Percentiles rank a stretch among this genome's conserved stretches.
Conservation (phyloP, 2,113 vertebrate species). For the Abramis brama region DNA sequence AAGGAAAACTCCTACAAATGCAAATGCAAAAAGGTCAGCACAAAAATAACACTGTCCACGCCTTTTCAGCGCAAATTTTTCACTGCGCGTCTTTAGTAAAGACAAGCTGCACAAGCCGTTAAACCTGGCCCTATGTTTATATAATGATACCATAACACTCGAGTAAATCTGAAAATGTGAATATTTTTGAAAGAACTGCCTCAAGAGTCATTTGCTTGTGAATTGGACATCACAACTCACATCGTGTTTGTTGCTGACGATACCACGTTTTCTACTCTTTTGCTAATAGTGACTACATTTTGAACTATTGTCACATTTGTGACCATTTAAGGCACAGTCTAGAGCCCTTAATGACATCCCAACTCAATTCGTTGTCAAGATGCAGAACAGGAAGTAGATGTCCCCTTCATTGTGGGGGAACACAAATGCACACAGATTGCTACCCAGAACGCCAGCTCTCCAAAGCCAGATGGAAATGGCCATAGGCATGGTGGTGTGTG, state of each 20-base stretch:
- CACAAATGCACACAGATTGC: conserved; percentile 21
- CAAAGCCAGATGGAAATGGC: conserved; percentile 34
- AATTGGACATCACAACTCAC: neutral
- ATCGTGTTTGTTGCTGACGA: neutral
- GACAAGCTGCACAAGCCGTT: no score
- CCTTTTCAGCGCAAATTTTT: no score
- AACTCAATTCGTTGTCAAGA: conserved; percentile 21
- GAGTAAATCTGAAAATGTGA: neutral
- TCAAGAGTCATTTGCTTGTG: neutral
- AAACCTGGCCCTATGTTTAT: no score
- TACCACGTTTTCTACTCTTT: neutral
- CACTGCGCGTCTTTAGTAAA: no score
- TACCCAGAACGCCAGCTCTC: conserved; percentile 36
- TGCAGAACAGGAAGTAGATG: conserved; percentile 37
- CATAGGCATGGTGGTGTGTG: neutral
- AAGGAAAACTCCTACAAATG: no score
- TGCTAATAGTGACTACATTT: neutral
- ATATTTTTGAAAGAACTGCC: neutral
- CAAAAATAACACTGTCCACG: no score
- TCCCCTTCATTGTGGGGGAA: conserved; percentile 9
- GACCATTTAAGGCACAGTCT: neutral
- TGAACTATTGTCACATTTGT: neutral
- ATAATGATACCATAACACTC: neutral
- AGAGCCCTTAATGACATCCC: neutral
- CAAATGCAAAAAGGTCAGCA: no score